Evolutionary conservation across 1,140 invertebrate species (phyloP), one percentile per base, ranked within the genome.

Genomic region (Paralvinella palmiformis): DNA sequence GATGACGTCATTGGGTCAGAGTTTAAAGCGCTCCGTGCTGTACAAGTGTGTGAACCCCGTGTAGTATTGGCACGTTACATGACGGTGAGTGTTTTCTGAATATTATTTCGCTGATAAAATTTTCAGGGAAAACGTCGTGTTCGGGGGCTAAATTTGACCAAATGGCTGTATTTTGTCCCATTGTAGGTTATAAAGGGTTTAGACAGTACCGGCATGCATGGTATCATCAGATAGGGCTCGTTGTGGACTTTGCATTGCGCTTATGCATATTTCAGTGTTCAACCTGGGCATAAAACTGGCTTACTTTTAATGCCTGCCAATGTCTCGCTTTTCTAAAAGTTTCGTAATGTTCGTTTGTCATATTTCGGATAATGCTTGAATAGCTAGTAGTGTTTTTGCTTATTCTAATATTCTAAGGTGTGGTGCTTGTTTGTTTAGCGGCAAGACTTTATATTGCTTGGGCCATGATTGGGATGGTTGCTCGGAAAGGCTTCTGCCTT

Each of bases 21-120:
- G 75, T 69, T 76, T 56, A 75, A 69, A 64, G 61, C 61, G 27
- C 65, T 64, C 75, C 73, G 45, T 76, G 71, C 56, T 65, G 53
- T 58, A 27, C 53, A 69, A 69, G 68, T 72, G 79, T 74, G 72
- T n/a, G n/a, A 78, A 75, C 81, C 81, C 81, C 80, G 76, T 77
- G 75, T 73, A 72, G 75, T 73, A 78, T 77, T 80, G 78, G 81
- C 79, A 81, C 79, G 79, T 82, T 82, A 81, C 79, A 82, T 82
- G 81, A 81, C 78, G 80, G 81, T 83, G 80, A 83, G 82, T 83
- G 81, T 82, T 81, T 82, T 81, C 78, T 73, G 79, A 83, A 82
- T 82, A 83, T 81, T 82, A 83, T 82, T 83, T 83, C 78, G 78
- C 78, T 82, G 79, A 82, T 82, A 82, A 81, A 82, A 81, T 80